A percentile compares a stretch with the other conserved stretches of the same genome.
These are phyloP conservation scores for Orchesellides sinensis DNA, from an alignment of 2,888 invertebrate genomes.

Conservation along the genomic window DNA sequence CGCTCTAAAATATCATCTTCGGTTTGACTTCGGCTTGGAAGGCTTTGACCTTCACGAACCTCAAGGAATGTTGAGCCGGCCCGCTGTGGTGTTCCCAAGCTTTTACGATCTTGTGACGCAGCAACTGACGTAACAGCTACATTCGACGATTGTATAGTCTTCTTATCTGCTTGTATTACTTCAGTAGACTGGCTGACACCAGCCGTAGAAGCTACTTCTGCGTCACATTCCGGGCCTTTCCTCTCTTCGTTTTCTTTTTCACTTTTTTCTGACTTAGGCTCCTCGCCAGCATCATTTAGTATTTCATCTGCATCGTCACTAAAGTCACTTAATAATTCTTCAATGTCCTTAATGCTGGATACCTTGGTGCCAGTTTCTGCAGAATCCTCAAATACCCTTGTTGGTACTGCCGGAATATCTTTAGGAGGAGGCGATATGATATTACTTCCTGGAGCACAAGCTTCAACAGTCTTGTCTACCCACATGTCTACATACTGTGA, in stretches of 20 bases:
- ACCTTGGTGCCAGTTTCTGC: constrained; percentile 29
- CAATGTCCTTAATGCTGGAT: constrained; percentile 44
- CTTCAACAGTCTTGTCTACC: constrained; percentile 73
- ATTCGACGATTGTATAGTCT: neutral
- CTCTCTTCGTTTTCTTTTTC: constrained; percentile 32
- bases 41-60: constrained; percentile 53
- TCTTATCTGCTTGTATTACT: constrained; percentile 32
- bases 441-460: constrained; percentile 32
- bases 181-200: constrained; percentile 1
- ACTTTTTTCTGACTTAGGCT: constrained; percentile 47
- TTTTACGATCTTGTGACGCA: constrained; percentile 37
- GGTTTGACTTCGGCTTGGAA: constrained; percentile 68
- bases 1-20: constrained; percentile 84
- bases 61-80: constrained; percentile 11
- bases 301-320: constrained; percentile 74
- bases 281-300: constrained; percentile 55
- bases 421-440: constrained; percentile 35
- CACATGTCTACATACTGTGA: constrained; percentile 72
- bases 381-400: constrained; percentile 40
- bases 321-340: constrained; percentile 72
- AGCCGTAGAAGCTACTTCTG: constrained; percentile 33
- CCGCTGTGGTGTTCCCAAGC: constrained; percentile 37
- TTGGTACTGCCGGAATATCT: constrained; percentile 9
- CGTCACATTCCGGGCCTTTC: constrained; percentile 6
- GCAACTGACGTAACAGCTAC: neutral